Base-by-base conservation (phyloP, 2,797 vertebrate genomes). In the Phylloscopus collybita region DNA sequence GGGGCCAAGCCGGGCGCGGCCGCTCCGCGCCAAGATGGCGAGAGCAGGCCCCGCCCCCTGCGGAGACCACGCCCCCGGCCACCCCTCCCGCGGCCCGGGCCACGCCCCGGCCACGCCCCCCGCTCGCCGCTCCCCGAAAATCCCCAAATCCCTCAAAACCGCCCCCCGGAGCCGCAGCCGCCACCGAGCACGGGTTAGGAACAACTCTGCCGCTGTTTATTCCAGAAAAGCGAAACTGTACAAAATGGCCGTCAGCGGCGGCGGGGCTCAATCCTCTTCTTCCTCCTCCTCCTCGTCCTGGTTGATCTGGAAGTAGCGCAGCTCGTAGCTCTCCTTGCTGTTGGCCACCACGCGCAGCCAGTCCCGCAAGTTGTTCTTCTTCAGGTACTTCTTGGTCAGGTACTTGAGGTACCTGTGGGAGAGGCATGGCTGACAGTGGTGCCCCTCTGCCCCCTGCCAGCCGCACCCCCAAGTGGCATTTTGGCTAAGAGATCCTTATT, bases 281-380 rank as follows among this genome's bases (percentile, higher is more conserved):
- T 99, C 99, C 78, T 99, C 99, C 93, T 99, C 98, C 40, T 99
- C 99, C 10, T 99, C 99, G 6, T 99, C 99, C 90, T 99, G 99
- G 71, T 98, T 99, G 96, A 99, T 99, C 96, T 99, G 99, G 99
- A 99, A 99, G 97, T 99, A 99, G 9, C 99, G 98, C 61, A 99
- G 98, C 92, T 99, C 99, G 0, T 99, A 99, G 0, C 98, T 99
- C 34, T 99, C 98, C 97, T 99, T 99, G 96, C 99, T 98, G 1
- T 99, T 99, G 0, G 99, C 99, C 79, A 99, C 98, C 32, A 99
- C 99, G 7, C 99, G 97, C 91, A 99, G 98, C 99, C 99, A 99
- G 95, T 99, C 99, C 21, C 99, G 98, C 56, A 99, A 98, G 90
- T 99, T 99, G 96, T 99, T 99, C 98, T 99, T 99, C 97, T 99